phyloP scores from a whole-genome alignment of 2,113 vertebrate genomes.

The Apaloderma vittatum region DNA sequence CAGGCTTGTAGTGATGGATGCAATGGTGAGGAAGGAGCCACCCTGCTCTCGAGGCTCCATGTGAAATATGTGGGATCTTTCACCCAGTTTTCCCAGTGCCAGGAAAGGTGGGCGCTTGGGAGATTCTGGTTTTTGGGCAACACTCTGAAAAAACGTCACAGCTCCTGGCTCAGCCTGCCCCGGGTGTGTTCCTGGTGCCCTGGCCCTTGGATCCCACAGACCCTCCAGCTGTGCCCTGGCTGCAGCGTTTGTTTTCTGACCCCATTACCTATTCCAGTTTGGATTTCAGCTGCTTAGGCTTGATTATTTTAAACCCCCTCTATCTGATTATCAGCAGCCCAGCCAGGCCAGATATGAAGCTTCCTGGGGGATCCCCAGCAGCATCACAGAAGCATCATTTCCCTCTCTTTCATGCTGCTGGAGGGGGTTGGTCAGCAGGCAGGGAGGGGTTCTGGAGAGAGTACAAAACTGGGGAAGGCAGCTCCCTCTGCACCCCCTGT shows the following conservation, averaged over 20 bases:
- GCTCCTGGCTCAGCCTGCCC: neutral
- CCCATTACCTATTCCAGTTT: constrained; percentile 55
- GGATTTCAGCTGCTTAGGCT: constrained; percentile 60
- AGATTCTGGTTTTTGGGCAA: neutral
- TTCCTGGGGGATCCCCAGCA: constrained; percentile 19
- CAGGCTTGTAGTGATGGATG: neutral
- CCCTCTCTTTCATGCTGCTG: neutral
- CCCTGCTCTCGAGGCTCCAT: neutral
- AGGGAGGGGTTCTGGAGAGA: neutral
- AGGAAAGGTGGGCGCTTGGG: neutral
- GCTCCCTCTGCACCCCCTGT: neutral
- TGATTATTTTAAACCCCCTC: constrained; percentile 66
- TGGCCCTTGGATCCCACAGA: neutral
- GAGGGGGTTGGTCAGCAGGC: neutral
- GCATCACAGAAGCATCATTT: neutral
- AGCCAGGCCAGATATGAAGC: constrained; percentile 3
- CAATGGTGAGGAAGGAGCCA: neutral
- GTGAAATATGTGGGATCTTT: neutral
- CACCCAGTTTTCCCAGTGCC: neutral
- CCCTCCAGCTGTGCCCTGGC: neutral
- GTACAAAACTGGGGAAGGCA: fast-evolving
- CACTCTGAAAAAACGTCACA: neutral
- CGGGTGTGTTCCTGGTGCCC: fast-evolving
- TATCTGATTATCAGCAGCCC: constrained; percentile 51
- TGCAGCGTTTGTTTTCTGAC: constrained; percentile 30